Conservation (phyloP, 1,140 invertebrate species). For the Danaus melanippus region DNA sequence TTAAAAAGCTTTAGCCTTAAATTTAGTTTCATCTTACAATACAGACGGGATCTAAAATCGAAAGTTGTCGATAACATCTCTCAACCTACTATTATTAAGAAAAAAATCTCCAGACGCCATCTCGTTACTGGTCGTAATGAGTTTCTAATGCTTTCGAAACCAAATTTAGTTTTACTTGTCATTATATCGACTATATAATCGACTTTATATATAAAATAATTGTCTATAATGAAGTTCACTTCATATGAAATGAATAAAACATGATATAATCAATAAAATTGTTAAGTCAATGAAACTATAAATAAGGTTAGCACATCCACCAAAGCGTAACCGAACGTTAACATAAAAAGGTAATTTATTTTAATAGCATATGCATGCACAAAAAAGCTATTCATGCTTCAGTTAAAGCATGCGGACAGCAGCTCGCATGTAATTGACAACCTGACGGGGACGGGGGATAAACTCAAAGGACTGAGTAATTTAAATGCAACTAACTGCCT, state of each 20-base stretch:
- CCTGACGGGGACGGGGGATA: conserved; percentile 5
- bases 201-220: no score
- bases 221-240: neutral
- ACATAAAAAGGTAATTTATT: conserved; percentile 23
- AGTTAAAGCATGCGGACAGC: conserved; percentile 15
- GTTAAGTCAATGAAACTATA: neutral
- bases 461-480: neutral
- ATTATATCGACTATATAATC: no score
- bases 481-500: no score
- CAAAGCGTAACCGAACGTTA: conserved; percentile 4
- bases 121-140: conserved; percentile 9
- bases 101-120: neutral
- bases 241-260: neutral
- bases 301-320: conserved; percentile 6
- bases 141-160: conserved; percentile 15
- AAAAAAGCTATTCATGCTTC: conserved; percentile 29
- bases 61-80: conserved; percentile 8
- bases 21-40: no score
- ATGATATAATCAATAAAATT: no score
- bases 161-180: neutral
- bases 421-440: conserved; percentile 6
- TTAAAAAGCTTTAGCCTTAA: no score
- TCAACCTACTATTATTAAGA: no score
- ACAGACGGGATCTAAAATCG: no score
- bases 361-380: conserved; percentile 11